Conservation (phyloP, 30 jellyfish, hydroid and myxozoan genomes). For the Rhopilema esculentum region DNA sequence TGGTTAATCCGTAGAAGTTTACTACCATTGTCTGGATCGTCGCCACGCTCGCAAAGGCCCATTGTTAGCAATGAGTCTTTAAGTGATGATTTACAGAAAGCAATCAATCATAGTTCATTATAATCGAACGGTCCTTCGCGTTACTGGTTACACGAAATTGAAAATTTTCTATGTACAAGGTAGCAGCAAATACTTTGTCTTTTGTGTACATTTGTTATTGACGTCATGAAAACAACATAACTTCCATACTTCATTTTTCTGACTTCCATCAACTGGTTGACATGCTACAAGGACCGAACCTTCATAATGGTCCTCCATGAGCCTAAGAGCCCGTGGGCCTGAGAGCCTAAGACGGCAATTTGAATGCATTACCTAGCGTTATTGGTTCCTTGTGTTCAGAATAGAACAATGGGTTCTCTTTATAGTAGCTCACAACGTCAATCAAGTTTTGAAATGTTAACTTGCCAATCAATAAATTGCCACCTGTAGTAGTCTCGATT, state of each 20-base stretch:
- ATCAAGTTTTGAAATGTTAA: conserved; percentile 76
- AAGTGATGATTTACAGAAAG: too few species aligned
- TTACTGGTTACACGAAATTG: background rate
- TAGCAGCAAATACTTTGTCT: background rate
- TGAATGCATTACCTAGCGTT: conserved; percentile 79
- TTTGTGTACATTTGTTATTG: background rate
- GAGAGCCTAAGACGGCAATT: conserved; percentile 15
- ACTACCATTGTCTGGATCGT: too few species aligned
- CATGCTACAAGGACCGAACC: too few species aligned
- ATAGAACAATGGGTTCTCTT: conserved; percentile 87
- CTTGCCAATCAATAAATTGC: conserved; percentile 83
- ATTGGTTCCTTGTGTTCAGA: conserved; percentile 98
- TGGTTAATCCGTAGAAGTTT: too few species aligned
- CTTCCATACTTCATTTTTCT: too few species aligned
- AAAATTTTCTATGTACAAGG: background rate
- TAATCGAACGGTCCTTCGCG: background rate
- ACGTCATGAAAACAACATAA: background rate
- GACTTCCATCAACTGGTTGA: too few species aligned
- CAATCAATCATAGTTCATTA: too few species aligned
- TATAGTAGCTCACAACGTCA: conserved; percentile 91
- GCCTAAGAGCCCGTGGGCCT: too few species aligned
- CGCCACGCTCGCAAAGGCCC: too few species aligned
- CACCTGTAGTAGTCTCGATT: conserved; percentile 69
- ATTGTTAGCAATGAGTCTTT: too few species aligned
- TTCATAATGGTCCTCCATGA: too few species aligned